Evolutionary conservation across 2,888 invertebrate species (phyloP).

Genomic region (Scelioninae gen. 2): DNA sequence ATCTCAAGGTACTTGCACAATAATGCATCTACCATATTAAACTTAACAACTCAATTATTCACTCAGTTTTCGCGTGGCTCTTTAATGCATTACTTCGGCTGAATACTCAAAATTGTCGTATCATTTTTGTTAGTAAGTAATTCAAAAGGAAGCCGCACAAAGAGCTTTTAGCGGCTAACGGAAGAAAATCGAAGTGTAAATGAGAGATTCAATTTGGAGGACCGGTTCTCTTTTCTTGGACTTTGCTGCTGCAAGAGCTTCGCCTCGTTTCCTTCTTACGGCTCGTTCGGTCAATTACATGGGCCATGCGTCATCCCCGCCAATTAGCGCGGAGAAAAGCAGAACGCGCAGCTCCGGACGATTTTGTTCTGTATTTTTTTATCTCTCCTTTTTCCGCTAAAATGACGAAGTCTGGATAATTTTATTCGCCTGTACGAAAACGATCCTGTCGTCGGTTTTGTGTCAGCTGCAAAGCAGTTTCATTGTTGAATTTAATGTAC

Average conservation of each 20-base stretch:
- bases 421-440: slow-evolving; percentile 66
- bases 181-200: slow-evolving; percentile 46
- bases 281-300: slow-evolving; percentile 73
- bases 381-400: slow-evolving; percentile 34
- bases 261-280: slow-evolving; percentile 61
- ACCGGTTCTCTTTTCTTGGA: slow-evolving; percentile 38
- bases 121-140: slow-evolving; percentile 20
- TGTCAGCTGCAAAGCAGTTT: slow-evolving; percentile 13
- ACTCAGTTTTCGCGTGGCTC: background rate
- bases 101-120: background rate
- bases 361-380: slow-evolving; percentile 18
- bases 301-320: slow-evolving; percentile 73
- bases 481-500: slow-evolving; percentile 30
- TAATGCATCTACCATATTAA: slow-evolving; percentile 24
- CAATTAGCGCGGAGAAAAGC: slow-evolving; percentile 72
- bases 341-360: slow-evolving; percentile 50
- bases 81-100: background rate
- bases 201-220: slow-evolving; percentile 44
- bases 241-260: slow-evolving; percentile 28
- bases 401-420: slow-evolving; percentile 69
- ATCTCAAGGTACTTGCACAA: slow-evolving; percentile 2
- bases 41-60: slow-evolving; percentile 33
- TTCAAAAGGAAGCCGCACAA: slow-evolving; percentile 14
- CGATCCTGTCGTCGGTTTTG: slow-evolving; percentile 63
- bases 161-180: slow-evolving; percentile 9